Evolutionary conservation across 1,140 invertebrate genomes (phyloP), one percentile per base, ranked within the genome.

Genomic region (Tachypleus tridentatus): DNA sequence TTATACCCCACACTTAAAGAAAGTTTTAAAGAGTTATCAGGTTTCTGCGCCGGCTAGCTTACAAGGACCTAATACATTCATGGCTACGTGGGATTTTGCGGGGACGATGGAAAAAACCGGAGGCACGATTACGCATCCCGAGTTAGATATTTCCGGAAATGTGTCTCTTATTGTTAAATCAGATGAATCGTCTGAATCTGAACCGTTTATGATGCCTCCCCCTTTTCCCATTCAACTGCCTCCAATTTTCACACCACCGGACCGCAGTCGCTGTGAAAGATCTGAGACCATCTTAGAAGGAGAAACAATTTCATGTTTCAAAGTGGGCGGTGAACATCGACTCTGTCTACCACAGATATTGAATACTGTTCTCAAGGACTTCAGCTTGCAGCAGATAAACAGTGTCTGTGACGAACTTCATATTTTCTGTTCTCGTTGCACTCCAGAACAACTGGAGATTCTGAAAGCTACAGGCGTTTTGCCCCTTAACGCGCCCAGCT

Each of bases 301-400:
- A 64, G 89, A 96, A 75, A 83, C 83, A 58, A 97, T 98, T 73
- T 88, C 93, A 5, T 97, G 94, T 78, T 98, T 98, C 80, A 84
- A 86, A 11, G 88, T 98, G 48, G 95, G 95, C 62, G 96, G 95
- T 52, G 95, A 98, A 78, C 87, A 91, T 76, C 84, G 95, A 53
- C 82, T 98, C 49, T 98, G 94, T 78, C 79, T 98, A 72, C 93
- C 93, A 9, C 93, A 97, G 76, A 92, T 98, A 71, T 81, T 98
- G 4, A 97, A 94, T 71, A 91, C 87, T 66, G 93, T 97, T 54
- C 79, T 98, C 49, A 84, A 86, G 62, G 87, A 93, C 73, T 95
- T 96, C 76, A 85, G 82, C 10, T 77, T 94, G 50, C 85, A 86
- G 53, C 89, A 97, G 78, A 97, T 98, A 72, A 95, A 97, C 79